Conservation (phyloP, 1,140 invertebrate genomes). For the Trialeurodes vaporariorum region DNA sequence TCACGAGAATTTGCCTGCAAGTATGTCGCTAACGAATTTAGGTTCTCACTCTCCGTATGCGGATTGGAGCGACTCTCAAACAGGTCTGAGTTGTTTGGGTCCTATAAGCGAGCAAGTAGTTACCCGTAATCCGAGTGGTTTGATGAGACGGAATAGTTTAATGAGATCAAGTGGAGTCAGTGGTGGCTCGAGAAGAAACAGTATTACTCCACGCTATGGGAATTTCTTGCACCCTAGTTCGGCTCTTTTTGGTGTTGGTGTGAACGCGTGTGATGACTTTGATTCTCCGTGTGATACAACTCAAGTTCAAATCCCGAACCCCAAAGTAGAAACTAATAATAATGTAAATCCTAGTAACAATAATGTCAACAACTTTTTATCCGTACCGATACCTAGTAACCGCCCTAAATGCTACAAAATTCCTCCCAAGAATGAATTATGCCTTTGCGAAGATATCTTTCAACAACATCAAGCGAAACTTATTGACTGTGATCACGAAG, state of each 20-base stretch:
- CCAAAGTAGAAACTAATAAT: background rate
- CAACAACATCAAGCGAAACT: constrained; percentile 27
- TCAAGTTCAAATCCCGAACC: background rate
- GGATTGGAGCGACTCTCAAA: background rate
- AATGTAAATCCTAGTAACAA: background rate
- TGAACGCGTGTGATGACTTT: background rate
- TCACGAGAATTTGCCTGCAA: background rate
- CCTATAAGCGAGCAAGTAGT: background rate
- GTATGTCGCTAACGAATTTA: background rate
- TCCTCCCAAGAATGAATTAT: constrained; percentile 19
- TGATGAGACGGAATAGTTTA: background rate
- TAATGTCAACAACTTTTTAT: background rate
- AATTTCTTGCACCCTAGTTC: constrained; percentile 14
- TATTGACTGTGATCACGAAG: constrained; percentile 26
- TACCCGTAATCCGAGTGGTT: background rate
- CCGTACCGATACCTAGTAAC: constrained; percentile 12
- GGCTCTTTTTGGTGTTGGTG: constrained; percentile 7
- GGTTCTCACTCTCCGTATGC: background rate
- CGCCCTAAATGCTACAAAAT: constrained; percentile 23
- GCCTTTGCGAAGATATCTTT: constrained; percentile 25
- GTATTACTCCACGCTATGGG: constrained; percentile 18
- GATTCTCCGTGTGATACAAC: no score
- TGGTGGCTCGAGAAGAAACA: constrained; percentile 3
- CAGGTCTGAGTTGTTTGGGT: background rate
- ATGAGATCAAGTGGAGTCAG: constrained; percentile 8